A percentile compares a stretch with the other conserved stretches of the same genome.
phyloP scores from a whole-genome alignment of 2,888 invertebrate species.

The Hoplodrina blanda region DNA sequence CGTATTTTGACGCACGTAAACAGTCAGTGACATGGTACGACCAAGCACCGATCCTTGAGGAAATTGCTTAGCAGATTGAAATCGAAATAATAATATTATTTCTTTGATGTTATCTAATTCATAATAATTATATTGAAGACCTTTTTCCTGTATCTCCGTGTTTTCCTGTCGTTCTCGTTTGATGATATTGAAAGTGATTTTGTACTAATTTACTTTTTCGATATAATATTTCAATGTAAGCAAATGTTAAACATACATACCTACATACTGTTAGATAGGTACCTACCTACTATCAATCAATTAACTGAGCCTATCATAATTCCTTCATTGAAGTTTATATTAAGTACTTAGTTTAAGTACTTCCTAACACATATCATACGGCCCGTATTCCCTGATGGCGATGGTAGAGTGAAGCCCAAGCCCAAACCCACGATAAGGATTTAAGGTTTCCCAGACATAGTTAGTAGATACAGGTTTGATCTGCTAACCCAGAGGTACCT shows the following conservation, averaged over 20 bases:
- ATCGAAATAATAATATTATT: neutral
- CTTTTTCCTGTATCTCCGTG: constrained; percentile 8
- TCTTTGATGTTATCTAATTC: neutral
- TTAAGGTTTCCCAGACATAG: too few species aligned
- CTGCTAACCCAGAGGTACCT: too few species aligned
- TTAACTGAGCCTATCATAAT: too few species aligned
- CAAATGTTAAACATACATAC: neutral
- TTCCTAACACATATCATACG: too few species aligned
- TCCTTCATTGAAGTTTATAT: too few species aligned
- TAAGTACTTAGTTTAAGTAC: too few species aligned
- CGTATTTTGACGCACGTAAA: constrained; percentile 1
- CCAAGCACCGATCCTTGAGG: constrained; percentile 44
- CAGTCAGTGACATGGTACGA: constrained; percentile 35
- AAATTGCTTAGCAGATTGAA: constrained; percentile 13
- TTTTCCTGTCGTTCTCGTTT: neutral
- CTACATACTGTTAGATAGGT: neutral
- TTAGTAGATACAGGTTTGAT: too few species aligned
- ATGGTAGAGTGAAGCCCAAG: too few species aligned
- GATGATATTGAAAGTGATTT: constrained; percentile 2
- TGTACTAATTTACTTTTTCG: neutral
- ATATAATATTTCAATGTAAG: neutral
- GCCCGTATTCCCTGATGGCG: too few species aligned
- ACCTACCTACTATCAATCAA: too few species aligned
- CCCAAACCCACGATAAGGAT: too few species aligned
- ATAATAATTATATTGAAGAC: constrained; percentile 7